These are phyloP conservation scores for Heteromyza rotundicornis DNA, from an alignment of 2,888 invertebrate species.

Conservation along the genomic window DNA sequence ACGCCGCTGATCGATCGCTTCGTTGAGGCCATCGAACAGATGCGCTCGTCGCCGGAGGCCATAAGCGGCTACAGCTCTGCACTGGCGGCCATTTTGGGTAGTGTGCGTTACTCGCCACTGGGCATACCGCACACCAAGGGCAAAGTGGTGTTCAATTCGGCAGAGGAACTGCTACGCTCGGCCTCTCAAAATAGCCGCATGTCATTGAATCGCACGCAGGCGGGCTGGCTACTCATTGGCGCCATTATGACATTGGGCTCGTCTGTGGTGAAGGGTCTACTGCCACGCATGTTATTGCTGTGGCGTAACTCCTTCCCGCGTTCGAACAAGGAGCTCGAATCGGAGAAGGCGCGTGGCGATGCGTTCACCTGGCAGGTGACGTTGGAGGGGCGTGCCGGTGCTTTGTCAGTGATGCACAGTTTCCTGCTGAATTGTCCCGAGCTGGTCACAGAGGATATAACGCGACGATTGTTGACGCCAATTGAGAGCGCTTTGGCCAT, in stretches of 20 bases:
- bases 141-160: slow-evolving; percentile 96
- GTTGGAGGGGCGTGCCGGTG: slow-evolving; percentile 94
- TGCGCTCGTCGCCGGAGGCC: slow-evolving; percentile 87
- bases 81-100: slow-evolving; percentile 90
- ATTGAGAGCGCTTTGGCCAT: slow-evolving; percentile 96
- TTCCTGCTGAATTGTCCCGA: slow-evolving; percentile 90
- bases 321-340: slow-evolving; percentile 94
- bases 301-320: slow-evolving; percentile 99
- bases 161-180: slow-evolving; percentile 93
- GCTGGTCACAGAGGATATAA: slow-evolving; percentile 89
- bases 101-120: slow-evolving; percentile 85
- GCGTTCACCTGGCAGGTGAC: slow-evolving; percentile 99
- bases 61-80: slow-evolving; percentile 92
- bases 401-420: slow-evolving; percentile 93
- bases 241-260: slow-evolving; percentile 95
- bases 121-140: slow-evolving; percentile 97
- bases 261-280: slow-evolving; percentile 87
- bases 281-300: slow-evolving; percentile 90
- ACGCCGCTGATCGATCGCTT: slow-evolving; percentile 92
- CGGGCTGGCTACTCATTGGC: slow-evolving; percentile 96
- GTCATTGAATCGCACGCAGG: slow-evolving; percentile 93
- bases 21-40: slow-evolving; percentile 85
- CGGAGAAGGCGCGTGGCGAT: slow-evolving; percentile 94
- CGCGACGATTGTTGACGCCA: slow-evolving; percentile 84
- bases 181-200: slow-evolving; percentile 96